Evolutionary conservation across 1,140 invertebrate species (phyloP).

Genomic region (Bicyclus anynana): DNA sequence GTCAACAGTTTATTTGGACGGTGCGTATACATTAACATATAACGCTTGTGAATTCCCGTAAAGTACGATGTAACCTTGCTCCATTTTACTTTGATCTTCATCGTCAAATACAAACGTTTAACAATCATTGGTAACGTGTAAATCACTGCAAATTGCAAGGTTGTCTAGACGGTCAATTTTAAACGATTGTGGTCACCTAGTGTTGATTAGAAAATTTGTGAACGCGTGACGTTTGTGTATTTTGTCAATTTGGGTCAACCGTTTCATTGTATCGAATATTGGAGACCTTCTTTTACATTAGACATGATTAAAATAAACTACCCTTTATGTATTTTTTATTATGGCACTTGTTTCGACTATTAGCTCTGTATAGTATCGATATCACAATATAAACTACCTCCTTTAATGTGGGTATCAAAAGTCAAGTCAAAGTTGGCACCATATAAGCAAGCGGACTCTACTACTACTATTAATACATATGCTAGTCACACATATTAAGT

Average conservation of each 20-base stretch:
- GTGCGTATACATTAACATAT: background rate
- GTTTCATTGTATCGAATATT: constrained; percentile 19
- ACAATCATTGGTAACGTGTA: constrained; percentile 42
- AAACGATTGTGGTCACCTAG: constrained; percentile 40
- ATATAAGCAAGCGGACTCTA: too few relatives aligned
- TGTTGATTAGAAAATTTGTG: constrained; percentile 55
- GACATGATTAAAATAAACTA: constrained; percentile 7
- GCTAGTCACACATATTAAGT: too few relatives aligned
- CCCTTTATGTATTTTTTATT: constrained; percentile 10
- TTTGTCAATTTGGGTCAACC: constrained; percentile 47
- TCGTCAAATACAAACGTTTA: constrained; percentile 14
- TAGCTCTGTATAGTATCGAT: too few relatives aligned
- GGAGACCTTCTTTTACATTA: constrained; percentile 9
- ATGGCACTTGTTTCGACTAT: background rate
- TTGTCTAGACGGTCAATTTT: constrained; percentile 64
- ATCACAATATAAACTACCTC: too few relatives aligned
- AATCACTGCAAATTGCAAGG: constrained; percentile 43
- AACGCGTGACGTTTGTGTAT: constrained; percentile 33
- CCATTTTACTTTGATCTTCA: constrained; percentile 30
- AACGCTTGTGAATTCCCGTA: constrained; percentile 11
- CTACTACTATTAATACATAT: too few relatives aligned
- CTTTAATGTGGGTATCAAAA: too few relatives aligned
- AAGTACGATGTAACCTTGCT: constrained; percentile 32
- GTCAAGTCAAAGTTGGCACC: too few relatives aligned
- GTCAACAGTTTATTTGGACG: background rate